Conservation (phyloP, 2,797 vertebrate species). For the Nyctibius grandis region DNA sequence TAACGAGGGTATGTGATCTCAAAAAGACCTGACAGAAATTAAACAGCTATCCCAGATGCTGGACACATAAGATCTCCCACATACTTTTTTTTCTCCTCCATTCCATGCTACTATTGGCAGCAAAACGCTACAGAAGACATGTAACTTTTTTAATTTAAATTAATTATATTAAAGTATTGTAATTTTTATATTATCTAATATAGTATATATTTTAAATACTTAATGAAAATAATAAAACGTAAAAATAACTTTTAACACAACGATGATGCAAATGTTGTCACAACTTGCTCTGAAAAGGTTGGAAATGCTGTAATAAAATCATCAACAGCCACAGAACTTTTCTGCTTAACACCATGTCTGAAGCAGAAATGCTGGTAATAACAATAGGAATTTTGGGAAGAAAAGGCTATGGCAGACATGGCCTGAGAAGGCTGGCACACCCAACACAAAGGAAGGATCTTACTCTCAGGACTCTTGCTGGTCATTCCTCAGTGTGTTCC, state of each 20-base stretch:
- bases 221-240: background rate
- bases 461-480: background rate
- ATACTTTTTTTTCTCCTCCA: background rate
- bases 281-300: background rate
- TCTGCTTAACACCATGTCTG: background rate
- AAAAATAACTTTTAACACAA: background rate
- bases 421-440: background rate
- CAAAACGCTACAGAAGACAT: background rate
- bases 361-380: background rate
- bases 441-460: background rate
- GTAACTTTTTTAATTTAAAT: background rate
- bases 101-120: background rate
- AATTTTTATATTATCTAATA: background rate
- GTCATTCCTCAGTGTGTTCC: background rate
- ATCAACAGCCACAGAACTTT: background rate
- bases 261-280: background rate
- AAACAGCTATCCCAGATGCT: background rate
- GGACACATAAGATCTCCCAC: background rate
- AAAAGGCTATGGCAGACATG: background rate
- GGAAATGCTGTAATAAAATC: background rate
- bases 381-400: background rate
- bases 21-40: background rate
- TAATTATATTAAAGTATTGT: too few species aligned
- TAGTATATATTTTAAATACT: background rate
- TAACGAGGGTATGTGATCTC: background rate